phyloP scores from a whole-genome alignment of 1,140 invertebrate genomes.

The Neomicropteryx cornuta region DNA sequence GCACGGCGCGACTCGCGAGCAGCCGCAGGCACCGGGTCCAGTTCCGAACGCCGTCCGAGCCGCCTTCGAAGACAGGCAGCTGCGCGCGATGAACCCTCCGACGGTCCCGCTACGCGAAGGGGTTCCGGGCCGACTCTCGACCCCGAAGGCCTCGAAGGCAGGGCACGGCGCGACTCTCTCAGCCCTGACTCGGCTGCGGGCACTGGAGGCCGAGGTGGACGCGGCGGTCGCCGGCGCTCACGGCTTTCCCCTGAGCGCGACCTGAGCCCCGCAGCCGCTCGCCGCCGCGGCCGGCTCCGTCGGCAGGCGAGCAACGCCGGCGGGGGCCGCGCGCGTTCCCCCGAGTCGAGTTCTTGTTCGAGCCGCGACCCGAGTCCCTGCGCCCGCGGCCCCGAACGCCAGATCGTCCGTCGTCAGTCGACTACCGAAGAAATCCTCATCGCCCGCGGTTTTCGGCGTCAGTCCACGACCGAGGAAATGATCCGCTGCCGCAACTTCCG shows the following conservation, averaged over 20 bases:
- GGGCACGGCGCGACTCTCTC: constrained; percentile 69
- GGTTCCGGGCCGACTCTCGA: constrained; percentile 65
- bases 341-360: constrained; percentile 66
- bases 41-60: constrained; percentile 58
- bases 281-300: constrained; percentile 51
- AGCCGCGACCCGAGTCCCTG: constrained; percentile 61
- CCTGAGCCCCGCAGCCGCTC: constrained; percentile 53
- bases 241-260: constrained; percentile 62
- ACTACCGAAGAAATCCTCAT: constrained; percentile 88
- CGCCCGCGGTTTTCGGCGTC: constrained; percentile 75
- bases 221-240: too few species aligned
- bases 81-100: constrained; percentile 71
- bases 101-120: constrained; percentile 56
- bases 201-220: constrained; percentile 50
- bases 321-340: constrained; percentile 44
- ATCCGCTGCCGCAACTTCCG: constrained; percentile 81
- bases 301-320: constrained; percentile 67
- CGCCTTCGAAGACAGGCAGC: constrained; percentile 75
- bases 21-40: too few species aligned
- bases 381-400: constrained; percentile 48
- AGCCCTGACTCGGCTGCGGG: constrained; percentile 75
- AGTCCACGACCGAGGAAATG: constrained; percentile 87
- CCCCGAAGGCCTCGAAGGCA: constrained; percentile 55
- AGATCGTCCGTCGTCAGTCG: constrained; percentile 71
- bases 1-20: constrained; percentile 56